phyloP scores from a whole-genome alignment of 2,797 vertebrate genomes.

The Chanos chanos region DNA sequence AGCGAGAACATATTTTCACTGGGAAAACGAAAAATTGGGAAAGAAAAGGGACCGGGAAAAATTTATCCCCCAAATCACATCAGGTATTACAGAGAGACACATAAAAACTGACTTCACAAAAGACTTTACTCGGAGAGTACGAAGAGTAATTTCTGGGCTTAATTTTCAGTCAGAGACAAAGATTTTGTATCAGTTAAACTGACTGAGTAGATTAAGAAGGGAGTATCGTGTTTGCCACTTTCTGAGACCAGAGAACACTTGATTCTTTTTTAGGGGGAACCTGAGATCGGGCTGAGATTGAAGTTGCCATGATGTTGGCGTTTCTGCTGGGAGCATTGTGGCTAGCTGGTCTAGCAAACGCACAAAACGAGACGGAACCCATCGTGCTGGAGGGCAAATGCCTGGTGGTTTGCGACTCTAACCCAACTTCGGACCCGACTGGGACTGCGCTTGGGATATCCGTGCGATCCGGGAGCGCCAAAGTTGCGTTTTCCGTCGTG shows the following conservation, averaged over 20 bases:
- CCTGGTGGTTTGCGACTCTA: slow-evolving; percentile 95
- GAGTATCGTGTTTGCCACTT: too few species aligned
- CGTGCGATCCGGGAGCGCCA: slow-evolving; percentile 93
- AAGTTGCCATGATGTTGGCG: slow-evolving; percentile 75
- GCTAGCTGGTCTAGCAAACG: slow-evolving; percentile 74
- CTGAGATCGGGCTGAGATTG: slow-evolving; percentile 47
- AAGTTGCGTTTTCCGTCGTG: slow-evolving; percentile 94
- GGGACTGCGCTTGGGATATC: slow-evolving; percentile 96
- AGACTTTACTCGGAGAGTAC: too few species aligned
- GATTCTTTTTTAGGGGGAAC: slow-evolving; percentile 36
- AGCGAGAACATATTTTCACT: slow-evolving; percentile 29
- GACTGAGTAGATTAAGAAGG: too few species aligned
- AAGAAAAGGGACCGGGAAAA: slow-evolving; percentile 12
- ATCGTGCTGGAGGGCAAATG: slow-evolving; percentile 96
- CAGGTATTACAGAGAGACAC: slow-evolving; percentile 2
- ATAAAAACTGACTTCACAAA: too few species aligned
- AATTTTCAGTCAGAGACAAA: too few species aligned
- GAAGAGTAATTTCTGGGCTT: too few species aligned
- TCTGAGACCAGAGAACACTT: neutral
- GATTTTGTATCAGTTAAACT: too few species aligned
- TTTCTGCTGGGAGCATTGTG: slow-evolving; percentile 79
- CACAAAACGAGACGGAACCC: slow-evolving; percentile 95
- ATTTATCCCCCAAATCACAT: neutral
- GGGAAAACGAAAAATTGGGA: slow-evolving; percentile 8
- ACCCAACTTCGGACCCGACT: slow-evolving; percentile 90